phyloP scores from a whole-genome alignment of 2,888 invertebrate genomes.

The Acheta domesticus region DNA sequence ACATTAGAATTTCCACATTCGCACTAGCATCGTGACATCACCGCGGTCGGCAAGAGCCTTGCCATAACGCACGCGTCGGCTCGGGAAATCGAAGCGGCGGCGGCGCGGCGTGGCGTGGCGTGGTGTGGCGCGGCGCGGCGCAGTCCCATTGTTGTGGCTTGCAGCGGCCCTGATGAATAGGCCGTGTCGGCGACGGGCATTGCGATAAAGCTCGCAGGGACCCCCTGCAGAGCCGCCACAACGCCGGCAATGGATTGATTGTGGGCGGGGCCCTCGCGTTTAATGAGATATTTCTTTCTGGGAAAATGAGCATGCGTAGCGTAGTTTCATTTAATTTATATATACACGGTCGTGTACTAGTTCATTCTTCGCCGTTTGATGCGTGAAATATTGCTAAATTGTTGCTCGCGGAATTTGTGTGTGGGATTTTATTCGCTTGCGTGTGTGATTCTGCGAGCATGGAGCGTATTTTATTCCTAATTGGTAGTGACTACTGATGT shows the following conservation, averaged over 20 bases:
- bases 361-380: not conserved
- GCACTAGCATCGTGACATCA: too few species aligned
- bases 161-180: not conserved
- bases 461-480: too few species aligned
- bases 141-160: not conserved
- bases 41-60: too few species aligned
- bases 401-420: not conserved
- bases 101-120: too few species aligned
- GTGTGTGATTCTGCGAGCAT: too few species aligned
- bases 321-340: not conserved
- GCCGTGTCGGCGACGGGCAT: not conserved
- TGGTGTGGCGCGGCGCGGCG: too few species aligned
- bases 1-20: too few species aligned
- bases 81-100: too few species aligned
- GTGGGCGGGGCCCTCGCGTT: not conserved
- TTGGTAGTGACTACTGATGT: too few species aligned
- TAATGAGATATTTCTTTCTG: slow-evolving; percentile 7
- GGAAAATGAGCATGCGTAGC: not conserved
- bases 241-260: not conserved
- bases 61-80: too few species aligned
- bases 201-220: not conserved
- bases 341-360: not conserved
- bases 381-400: slow-evolving; percentile 18
- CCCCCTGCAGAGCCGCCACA: not conserved
- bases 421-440: too few species aligned